phyloP scores from a whole-genome alignment of 1,140 invertebrate genomes.

The Eupristina koningsbergeri region DNA sequence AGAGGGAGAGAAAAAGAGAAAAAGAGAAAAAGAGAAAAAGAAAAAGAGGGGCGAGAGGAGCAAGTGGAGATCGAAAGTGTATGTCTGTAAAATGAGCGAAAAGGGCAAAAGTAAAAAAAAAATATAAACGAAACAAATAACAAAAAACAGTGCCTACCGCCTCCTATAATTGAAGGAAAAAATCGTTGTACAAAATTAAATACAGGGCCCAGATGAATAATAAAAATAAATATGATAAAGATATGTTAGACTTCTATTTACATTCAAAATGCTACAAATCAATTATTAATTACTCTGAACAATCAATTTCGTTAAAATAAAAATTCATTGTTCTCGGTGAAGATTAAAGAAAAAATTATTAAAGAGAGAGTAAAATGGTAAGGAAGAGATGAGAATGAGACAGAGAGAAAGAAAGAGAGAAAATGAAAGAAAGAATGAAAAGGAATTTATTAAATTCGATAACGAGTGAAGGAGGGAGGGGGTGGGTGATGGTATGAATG shows the following conservation, averaged over 20 bases:
- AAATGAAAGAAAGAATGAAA: background rate
- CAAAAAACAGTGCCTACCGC: conserved; percentile 69
- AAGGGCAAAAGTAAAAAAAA: conserved; percentile 57
- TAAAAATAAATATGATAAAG: conserved; percentile 53
- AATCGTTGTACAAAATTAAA: conserved; percentile 71
- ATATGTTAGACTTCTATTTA: conserved; percentile 63
- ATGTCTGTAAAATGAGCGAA: conserved; percentile 54
- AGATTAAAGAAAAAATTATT: conserved; percentile 27
- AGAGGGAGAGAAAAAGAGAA: conserved; percentile 52
- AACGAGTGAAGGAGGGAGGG: background rate
- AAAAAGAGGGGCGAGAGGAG: conserved; percentile 53
- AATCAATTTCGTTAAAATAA: conserved; percentile 54
- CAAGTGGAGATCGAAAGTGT: conserved; percentile 57
- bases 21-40: conserved; percentile 54
- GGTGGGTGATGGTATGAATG: background rate
- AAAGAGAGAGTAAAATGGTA: conserved; percentile 3
- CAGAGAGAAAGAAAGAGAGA: background rate
- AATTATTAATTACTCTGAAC: conserved; percentile 53
- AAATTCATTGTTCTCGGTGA: conserved; percentile 42
- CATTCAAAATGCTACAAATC: conserved; percentile 53
- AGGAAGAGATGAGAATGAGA: conserved; percentile 28
- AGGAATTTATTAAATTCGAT: background rate
- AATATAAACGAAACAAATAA: conserved; percentile 59
- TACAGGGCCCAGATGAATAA: conserved; percentile 67
- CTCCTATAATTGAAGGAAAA: conserved; percentile 57